These are phyloP conservation scores for Anarhynchus alexandrinus DNA, from an alignment of 2,113 vertebrate genomes.

Conservation along the genomic window DNA sequence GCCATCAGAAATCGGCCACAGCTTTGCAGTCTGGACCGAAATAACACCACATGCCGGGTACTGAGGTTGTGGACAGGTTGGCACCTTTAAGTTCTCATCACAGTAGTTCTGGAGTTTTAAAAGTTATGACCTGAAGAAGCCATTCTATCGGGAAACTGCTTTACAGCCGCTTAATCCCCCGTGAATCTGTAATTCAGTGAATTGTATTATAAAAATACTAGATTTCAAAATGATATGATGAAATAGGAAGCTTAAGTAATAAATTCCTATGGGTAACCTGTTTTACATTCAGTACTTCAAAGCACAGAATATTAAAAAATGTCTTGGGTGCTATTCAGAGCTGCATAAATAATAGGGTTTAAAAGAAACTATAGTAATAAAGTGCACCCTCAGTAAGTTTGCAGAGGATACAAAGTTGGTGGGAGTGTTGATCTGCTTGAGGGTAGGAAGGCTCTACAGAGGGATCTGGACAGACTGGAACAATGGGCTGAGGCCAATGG, in stretches of 20 bases:
- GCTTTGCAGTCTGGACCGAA: not conserved
- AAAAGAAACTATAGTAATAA: not conserved
- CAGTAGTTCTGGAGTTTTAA: not conserved
- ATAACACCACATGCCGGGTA: too few species aligned
- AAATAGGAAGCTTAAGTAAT: not conserved
- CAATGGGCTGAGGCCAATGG: not conserved
- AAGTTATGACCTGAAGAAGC: not conserved
- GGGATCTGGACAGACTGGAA: not conserved
- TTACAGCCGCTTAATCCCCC: not conserved
- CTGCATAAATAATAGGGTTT: not conserved
- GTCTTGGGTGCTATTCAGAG: not conserved
- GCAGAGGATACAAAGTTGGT: not conserved
- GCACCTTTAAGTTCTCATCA: not conserved
- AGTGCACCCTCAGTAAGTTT: not conserved
- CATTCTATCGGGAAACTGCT: not conserved
- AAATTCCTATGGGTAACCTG: not conserved
- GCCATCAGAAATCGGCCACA: not conserved
- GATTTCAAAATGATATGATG: not conserved
- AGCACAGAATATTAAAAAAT: not conserved
- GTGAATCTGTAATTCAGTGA: not conserved
- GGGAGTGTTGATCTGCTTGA: not conserved
- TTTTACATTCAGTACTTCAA: not conserved
- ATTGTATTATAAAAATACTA: not conserved
- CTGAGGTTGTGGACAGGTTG: too few species aligned
- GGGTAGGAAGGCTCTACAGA: not conserved